Base-by-base conservation (phyloP, 2,797 vertebrate genomes). In the Oryzias dopingdopingensis region DNA sequence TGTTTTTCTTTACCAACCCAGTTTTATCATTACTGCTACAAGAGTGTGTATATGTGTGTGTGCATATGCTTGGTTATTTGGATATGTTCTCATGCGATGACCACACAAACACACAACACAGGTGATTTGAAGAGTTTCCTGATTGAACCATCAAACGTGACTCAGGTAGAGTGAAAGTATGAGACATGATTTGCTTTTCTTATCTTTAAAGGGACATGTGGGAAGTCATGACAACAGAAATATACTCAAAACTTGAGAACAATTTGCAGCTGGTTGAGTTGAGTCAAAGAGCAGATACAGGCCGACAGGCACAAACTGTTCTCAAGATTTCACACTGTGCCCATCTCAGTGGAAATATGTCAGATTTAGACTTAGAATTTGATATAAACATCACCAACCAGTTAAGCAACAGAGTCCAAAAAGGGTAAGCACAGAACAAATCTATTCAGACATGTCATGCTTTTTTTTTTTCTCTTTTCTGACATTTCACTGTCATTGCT, bases 321-420 rank as follows among this genome's bases (percentile, higher is more conserved):
- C 65, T 75, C 49, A 49, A 55, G 50, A 69, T 68, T 13, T 62
- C 74, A 64, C 20, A 49, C 49, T 40, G 50, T 54, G 60, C 64
- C 62, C 20, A 65, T 63, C 65, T 67, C 53, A 52, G 60, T 67
- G 78, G 75, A 72, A 82, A 65, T 58, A 32, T 57, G 74, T 79
- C 64, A 68, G 65, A 76, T 77, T 58, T 73, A 49, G 52, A 60
- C 29, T 49, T 37, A 62, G 40, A 73, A 66, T 70, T 72, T 49
- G 43, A 75, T 52, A 53, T 55, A 76, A 54, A 37, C 37, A 66
- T 51, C 48, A 42, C 52, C 43, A 68, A 72, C 60, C 51, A 50
- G 48, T 22, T 48, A 7, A 52, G 49, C n/a, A 42, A 1, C 24
- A 13, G 26, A n/a, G n/a, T 48, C 26, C 42, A 37, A 56, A 56